Evolutionary conservation across 2,888 invertebrate genomes (phyloP).

Genomic region (Cepaea hortensis): DNA sequence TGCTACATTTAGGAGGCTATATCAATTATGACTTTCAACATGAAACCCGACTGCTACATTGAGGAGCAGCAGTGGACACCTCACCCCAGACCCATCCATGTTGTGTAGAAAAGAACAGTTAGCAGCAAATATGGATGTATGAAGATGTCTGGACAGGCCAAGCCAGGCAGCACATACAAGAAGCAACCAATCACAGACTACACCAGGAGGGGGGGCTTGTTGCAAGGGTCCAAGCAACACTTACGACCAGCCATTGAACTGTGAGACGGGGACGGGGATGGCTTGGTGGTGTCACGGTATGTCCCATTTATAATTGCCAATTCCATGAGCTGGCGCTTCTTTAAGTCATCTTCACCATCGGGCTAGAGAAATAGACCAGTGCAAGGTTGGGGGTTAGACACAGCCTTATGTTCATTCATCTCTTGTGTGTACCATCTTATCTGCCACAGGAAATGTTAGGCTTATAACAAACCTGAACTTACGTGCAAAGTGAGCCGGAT

Average conservation of each 20-base stretch:
- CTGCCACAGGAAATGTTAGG: not conserved
- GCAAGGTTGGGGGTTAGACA: slow-evolving; percentile 11
- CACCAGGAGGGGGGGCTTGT: not conserved
- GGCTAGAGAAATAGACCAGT: slow-evolving; percentile 81
- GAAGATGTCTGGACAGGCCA: not conserved
- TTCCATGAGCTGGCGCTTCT: slow-evolving; percentile 99
- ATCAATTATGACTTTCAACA: too few relatives aligned
- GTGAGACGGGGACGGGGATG: slow-evolving; percentile 61
- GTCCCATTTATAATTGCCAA: slow-evolving; percentile 99
- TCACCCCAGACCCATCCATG: not conserved
- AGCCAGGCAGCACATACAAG: slow-evolving; percentile 29
- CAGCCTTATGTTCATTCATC: not conserved
- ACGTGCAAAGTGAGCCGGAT: slow-evolving; percentile 60
- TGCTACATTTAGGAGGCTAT: too few relatives aligned
- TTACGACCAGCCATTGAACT: slow-evolving; percentile 69
- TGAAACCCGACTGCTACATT: too few relatives aligned
- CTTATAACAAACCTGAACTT: slow-evolving; percentile 55
- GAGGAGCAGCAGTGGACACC: too few relatives aligned
- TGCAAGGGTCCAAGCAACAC: slow-evolving; percentile 49
- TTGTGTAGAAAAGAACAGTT: not conserved
- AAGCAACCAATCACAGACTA: not conserved
- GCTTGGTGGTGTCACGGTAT: slow-evolving; percentile 80
- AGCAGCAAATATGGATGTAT: slow-evolving; percentile 24
- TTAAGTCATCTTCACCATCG: slow-evolving; percentile 99
- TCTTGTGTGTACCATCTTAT: not conserved